Conservation (phyloP, 2,113 vertebrate genomes). For the Columba janthina region DNA sequence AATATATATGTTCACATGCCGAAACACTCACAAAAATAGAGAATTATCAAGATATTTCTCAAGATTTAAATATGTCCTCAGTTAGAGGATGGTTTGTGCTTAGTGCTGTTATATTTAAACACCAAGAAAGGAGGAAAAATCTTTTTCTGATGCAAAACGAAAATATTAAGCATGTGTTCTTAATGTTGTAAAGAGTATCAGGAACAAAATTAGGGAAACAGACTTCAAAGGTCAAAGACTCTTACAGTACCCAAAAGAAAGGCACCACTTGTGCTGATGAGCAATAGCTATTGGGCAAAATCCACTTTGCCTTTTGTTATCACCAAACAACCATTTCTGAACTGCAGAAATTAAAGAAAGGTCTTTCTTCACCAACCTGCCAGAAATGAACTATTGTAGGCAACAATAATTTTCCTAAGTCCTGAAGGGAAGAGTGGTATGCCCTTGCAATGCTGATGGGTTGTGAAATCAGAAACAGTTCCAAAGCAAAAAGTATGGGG, state of each 20-base stretch:
- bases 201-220: not conserved
- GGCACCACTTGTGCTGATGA: not conserved
- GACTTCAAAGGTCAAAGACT: not conserved
- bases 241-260: not conserved
- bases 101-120: not conserved
- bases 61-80: not conserved
- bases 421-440: not conserved
- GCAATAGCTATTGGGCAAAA: not conserved
- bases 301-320: not conserved
- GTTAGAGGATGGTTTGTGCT: not conserved
- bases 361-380: not conserved
- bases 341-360: not conserved
- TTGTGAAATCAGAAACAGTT: not conserved
- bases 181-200: not conserved
- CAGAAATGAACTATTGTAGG: not conserved
- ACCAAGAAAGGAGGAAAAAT: not conserved
- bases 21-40: not conserved
- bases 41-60: not conserved
- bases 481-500: not conserved
- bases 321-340: not conserved
- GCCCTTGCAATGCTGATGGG: not conserved
- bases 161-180: not conserved
- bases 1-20: not conserved
- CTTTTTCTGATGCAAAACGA: not conserved
- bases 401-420: not conserved